Evolutionary conservation across 1,140 invertebrate genomes (phyloP).

Genomic region (Oscheius sp.): DNA sequence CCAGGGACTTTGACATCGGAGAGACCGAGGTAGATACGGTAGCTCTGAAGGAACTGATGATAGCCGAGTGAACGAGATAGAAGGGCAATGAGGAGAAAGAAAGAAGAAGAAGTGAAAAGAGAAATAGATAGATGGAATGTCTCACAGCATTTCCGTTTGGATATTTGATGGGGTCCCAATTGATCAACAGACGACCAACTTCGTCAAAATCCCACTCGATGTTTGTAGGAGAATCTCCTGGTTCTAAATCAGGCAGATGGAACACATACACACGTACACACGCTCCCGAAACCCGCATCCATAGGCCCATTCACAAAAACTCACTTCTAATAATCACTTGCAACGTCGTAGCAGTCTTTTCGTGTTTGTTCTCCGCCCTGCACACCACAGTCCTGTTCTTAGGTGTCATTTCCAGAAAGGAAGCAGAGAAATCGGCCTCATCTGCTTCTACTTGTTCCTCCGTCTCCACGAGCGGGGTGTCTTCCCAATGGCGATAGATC

Average conservation of each 20-base stretch:
- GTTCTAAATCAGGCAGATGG: too few relatives aligned
- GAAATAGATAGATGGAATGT: neutral
- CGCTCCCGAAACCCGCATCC: too few relatives aligned
- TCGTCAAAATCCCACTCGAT: slow-evolving; percentile 7
- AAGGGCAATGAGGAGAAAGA: too few relatives aligned
- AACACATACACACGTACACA: too few relatives aligned
- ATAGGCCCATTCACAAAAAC: neutral
- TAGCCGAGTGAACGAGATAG: too few relatives aligned
- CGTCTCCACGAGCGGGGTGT: neutral
- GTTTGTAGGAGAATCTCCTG: neutral
- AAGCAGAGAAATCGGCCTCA: neutral
- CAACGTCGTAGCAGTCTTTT: neutral
- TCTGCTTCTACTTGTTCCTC: neutral
- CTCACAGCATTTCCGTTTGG: neutral
- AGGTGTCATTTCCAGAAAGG: neutral
- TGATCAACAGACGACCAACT: neutral
- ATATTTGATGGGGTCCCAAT: neutral
- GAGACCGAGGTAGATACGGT: neutral
- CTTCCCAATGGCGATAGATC: neutral
- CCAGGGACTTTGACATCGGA: neutral
- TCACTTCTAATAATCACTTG: neutral
- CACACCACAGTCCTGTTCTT: neutral
- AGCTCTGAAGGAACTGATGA: neutral
- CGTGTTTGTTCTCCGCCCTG: neutral
- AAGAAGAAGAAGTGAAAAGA: too few relatives aligned